Base-by-base conservation (phyloP, 2,797 vertebrate genomes). In the Diceros bicornis region DNA sequence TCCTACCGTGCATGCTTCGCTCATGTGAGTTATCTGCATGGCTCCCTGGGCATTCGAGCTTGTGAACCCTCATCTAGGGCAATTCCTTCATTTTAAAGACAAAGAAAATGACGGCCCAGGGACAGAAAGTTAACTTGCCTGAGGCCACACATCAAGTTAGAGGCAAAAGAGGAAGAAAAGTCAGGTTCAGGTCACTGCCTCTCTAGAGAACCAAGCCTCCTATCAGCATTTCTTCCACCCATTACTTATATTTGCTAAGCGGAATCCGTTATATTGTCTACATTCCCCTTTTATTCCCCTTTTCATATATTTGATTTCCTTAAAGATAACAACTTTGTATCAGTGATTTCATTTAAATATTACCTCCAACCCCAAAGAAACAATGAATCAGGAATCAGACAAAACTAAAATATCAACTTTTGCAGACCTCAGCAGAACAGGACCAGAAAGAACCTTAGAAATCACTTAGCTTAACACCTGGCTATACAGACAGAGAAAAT, bases 341-440 rank as follows among this genome's bases (percentile, higher is more conserved):
- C 86, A 79, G 41, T 81, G 11, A 81, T 93, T 94, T 77, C 75
- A 87, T 74, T 95, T 96, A 89, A 66, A 32, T 68, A 75, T 78
- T 64, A 84, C 21, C 55, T 91, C 52, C 79, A 75, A 71, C 34
- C 27, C 34, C 23, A 86, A 75, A 85, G 50, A 95, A 96, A 91
- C 9, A 82, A 94, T 23, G 2, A 75, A 72, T 89, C 7, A 55
- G 34, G 37, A 41, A 64, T 75, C 20, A 57, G 59, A 97, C 29
- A 79, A 92, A 96, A 94, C 7, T 29, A 21, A 50, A 83, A 0
- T 52, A 72, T 17, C 91, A 89, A 37, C 61, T 52, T 64, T 13
- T 89, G n/a, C n/a, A 87, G 11, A 79, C 9, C 17, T 64, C 34
- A 61, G 78, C 23, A 74, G 69, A 94, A 2, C 12, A 55, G 64